phyloP scores from a whole-genome alignment of 1,140 invertebrate genomes.

The Andrena cerasifolii region DNA sequence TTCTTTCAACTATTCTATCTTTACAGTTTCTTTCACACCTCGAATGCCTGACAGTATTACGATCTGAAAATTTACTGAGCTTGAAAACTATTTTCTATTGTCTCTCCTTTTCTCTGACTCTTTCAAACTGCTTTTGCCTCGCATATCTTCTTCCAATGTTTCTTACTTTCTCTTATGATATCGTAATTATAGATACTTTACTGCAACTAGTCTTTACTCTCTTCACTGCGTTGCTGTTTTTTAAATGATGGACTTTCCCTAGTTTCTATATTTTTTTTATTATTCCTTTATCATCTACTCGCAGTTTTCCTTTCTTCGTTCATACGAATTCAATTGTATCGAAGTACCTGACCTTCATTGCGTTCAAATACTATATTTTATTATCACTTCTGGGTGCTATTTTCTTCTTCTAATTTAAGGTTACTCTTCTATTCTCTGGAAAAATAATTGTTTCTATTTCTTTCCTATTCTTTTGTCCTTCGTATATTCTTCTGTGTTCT shows the following conservation, averaged over 20 bases:
- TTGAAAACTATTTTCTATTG: slow-evolving; percentile 19
- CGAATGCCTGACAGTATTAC: slow-evolving; percentile 76
- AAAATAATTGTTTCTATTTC: background rate
- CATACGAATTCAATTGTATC: background rate
- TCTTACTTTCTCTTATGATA: slow-evolving; percentile 16
- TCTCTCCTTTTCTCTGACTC: background rate
- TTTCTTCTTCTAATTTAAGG: slow-evolving; percentile 1
- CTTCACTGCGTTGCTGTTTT: background rate
- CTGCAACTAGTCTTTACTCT: background rate
- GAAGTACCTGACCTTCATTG: slow-evolving; percentile 27
- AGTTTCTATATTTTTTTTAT: background rate
- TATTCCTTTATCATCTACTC: background rate
- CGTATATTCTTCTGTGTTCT: background rate
- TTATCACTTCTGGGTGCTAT: background rate
- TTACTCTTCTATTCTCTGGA: background rate
- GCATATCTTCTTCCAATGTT: background rate
- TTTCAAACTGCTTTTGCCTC: background rate
- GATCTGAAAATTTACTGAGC: slow-evolving; percentile 56
- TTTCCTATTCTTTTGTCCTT: background rate
- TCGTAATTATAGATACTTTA: background rate
- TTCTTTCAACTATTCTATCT: slow-evolving; percentile 13
- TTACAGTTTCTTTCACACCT: slow-evolving; percentile 29
- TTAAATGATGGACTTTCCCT: background rate
- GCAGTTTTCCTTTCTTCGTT: background rate
- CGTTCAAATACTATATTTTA: background rate